These are phyloP conservation scores for Muscidifurax raptorellus DNA, from an alignment of 1,140 invertebrate species.

Conservation along the genomic window DNA sequence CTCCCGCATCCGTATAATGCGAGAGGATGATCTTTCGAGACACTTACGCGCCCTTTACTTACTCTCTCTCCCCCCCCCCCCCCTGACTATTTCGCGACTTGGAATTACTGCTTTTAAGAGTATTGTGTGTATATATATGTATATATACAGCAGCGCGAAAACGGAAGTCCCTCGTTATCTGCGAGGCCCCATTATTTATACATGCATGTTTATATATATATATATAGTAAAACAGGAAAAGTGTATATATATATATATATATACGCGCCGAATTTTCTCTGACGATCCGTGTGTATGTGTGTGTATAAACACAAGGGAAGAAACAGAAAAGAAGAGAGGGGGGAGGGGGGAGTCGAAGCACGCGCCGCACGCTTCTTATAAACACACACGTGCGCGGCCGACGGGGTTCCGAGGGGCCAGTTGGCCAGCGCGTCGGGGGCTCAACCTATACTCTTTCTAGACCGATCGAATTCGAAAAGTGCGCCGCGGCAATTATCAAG, in stretches of 20 bases:
- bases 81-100: too few species aligned
- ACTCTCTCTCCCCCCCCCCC: too few species aligned
- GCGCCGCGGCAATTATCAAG: constrained; percentile 26
- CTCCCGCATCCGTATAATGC: too few species aligned
- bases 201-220: too few species aligned
- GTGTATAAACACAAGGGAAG: background rate
- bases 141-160: background rate
- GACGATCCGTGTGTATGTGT: too few species aligned
- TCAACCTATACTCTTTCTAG: too few species aligned
- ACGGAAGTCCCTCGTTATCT: background rate
- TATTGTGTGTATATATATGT: background rate
- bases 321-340: background rate
- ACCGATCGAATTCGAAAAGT: background rate
- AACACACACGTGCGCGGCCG: background rate
- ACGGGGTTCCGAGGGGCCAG: background rate
- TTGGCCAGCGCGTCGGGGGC: constrained; percentile 9
- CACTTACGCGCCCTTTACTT: background rate
- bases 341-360: background rate
- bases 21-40: background rate
- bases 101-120: too few species aligned
- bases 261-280: too few species aligned
- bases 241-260: too few species aligned
- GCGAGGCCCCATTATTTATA: too few species aligned
- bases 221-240: too few species aligned
- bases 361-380: constrained; percentile 2